Evolutionary conservation across 2,113 vertebrate genomes (phyloP).

Genomic region (Trochalopteron elliotii): DNA sequence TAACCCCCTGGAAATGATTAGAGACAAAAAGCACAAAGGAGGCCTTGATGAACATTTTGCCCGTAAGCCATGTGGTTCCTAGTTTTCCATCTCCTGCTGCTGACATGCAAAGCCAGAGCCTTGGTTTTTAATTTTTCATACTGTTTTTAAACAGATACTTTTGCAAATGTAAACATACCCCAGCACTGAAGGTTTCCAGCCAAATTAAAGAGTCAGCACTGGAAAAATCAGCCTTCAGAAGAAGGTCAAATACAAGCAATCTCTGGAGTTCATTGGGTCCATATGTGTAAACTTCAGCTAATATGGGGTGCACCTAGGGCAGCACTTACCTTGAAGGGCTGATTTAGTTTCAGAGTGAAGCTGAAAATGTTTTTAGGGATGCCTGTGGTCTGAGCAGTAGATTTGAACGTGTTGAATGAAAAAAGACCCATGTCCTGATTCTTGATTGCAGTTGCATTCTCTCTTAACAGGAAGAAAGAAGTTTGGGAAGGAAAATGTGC

Average conservation of each 20-base stretch:
- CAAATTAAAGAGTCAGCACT: conserved; percentile 55
- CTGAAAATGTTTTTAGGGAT: neutral
- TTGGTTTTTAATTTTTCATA: conserved; percentile 57
- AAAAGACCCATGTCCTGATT: neutral
- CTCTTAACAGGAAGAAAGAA: neutral
- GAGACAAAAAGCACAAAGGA: conserved; percentile 43
- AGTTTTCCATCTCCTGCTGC: conserved; percentile 34
- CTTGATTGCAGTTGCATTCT: neutral
- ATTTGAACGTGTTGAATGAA: neutral
- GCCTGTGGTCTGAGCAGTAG: neutral
- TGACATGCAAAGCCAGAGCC: neutral
- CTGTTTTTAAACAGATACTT: conserved; percentile 67
- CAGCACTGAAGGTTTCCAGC: conserved; percentile 35
- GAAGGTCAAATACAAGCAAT: conserved; percentile 52
- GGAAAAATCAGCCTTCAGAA: conserved; percentile 42
- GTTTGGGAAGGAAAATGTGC: neutral
- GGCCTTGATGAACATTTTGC: conserved; percentile 39
- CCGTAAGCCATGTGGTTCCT: conserved; percentile 26
- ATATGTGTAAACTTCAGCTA: conserved; percentile 59
- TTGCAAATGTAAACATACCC: conserved; percentile 61
- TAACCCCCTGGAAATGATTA: conserved; percentile 50
- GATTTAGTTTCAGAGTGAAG: conserved; percentile 20
- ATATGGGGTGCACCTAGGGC: neutral
- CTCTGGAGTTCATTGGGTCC: conserved; percentile 54
- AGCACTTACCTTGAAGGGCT: neutral